Evolutionary conservation across 1,140 invertebrate species (phyloP), one percentile per base, ranked within the genome.

Genomic region (Pogonomyrmex californicus): DNA sequence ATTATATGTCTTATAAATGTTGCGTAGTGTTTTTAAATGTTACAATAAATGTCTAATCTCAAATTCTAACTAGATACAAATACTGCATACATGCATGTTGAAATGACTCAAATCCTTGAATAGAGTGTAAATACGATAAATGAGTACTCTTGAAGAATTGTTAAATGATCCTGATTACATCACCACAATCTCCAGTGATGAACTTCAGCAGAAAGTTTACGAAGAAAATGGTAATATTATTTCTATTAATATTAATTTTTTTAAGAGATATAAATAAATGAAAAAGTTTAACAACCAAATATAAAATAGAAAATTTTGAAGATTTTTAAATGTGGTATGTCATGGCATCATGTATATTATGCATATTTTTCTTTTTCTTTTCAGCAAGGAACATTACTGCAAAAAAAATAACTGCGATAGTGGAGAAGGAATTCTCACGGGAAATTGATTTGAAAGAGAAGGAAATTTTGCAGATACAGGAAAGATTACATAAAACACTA

Each of bases 401-500:
- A 12, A 92, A 83, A 30, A 95, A 94, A 76, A 93, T 95, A 91
- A 93, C 85, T 44, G 86, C 88, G 17, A 96, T 96, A 56, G 93
- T 96, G 10, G 94, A 94, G 47, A 90, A 81, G 36, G 96, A 97
- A 91, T 96, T 97, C 91, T 91, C 95, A 0, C 92, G 92, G n/a
- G 96, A 97, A 92, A 95, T 97, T 38, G 92, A 92, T 2, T 33
- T 90, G 1, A 96, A 96, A 90, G 94, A 96, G 68, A 93, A 95
- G 66, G 96, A 97, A 92, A 90, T 96, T 33, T 71, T 94, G 9
- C 90, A 96, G 83, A 96, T 97, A 76, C 96, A 97, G 90, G 95
- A 94, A 85, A 97, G 96, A 86, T 95, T 97, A 89, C 94, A 96
- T 85, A 94, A 96, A 92, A 96, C 97, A 33, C 93, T 96, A 33